phyloP scores from a whole-genome alignment of 2,797 vertebrate genomes.

The Hyperoplus lanceolatus region DNA sequence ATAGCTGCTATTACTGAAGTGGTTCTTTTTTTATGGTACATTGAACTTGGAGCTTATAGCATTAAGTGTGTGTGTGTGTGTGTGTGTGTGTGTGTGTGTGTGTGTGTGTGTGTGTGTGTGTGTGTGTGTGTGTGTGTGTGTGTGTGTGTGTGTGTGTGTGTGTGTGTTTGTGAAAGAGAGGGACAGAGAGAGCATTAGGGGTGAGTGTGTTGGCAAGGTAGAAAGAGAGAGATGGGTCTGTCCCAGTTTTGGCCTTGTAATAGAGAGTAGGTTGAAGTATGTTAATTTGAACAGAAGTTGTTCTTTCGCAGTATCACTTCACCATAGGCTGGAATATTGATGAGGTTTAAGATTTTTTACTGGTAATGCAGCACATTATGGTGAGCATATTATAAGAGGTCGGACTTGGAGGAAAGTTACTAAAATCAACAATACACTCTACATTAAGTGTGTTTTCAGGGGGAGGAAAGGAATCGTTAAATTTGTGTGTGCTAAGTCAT shows the following conservation, averaged over 20 bases:
- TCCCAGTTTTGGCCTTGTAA: constrained; percentile 72
- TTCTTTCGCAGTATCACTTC: constrained; percentile 40
- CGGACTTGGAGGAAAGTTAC: constrained; percentile 28
- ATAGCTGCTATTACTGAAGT: constrained; percentile 75
- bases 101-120: constrained; percentile 8
- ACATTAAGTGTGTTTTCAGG: constrained; percentile 38
- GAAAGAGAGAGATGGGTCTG: constrained; percentile 48
- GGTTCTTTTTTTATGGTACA: constrained; percentile 72
- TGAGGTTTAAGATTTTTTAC: constrained; percentile 44
- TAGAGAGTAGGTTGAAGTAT: constrained; percentile 61
- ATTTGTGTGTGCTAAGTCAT: constrained; percentile 2
- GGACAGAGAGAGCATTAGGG: constrained; percentile 46
- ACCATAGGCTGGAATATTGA: constrained; percentile 57
- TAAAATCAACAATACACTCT: constrained; percentile 15
- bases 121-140: constrained; percentile 12
- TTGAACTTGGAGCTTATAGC: constrained; percentile 68
- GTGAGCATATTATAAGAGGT: constrained; percentile 23
- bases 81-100: constrained; percentile 34
- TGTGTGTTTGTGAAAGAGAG: constrained; percentile 7
- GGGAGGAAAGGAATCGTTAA: constrained; percentile 15
- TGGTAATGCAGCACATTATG: constrained; percentile 20
- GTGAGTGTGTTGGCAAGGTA: constrained; percentile 51
- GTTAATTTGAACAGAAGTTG: constrained; percentile 65
- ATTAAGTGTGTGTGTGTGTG: constrained; percentile 59
- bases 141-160: constrained; percentile 5